Evolutionary conservation across 2,113 vertebrate genomes (phyloP), one percentile per base, ranked within the genome.

Genomic region (Cyprinodon brontotheroides): DNA sequence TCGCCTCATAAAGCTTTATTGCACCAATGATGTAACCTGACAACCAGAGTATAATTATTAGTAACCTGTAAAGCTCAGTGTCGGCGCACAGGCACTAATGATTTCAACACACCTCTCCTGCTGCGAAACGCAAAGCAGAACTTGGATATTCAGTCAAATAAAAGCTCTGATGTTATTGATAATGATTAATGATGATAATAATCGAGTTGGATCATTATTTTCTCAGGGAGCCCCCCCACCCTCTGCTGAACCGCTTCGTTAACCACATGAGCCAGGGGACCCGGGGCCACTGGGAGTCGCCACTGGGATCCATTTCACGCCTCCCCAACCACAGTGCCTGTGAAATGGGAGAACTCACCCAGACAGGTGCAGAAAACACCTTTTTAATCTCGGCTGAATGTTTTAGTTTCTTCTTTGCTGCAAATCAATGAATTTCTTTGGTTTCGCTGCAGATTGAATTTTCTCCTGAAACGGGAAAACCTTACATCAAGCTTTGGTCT

Each of bases 331-430:
- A 98, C 80, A 94, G 91, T 3, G 48, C 91, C 57, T 99, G 98
- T 48, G 98, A 99, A 87, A 96, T 96, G 94, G 98, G 98, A 59
- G 97, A 99, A 69, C 96, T 99, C 61, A 99, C 98, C 0, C 98
- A 99, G 93, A 98, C 97, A 93, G 98, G 98, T 99, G 47, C 38
- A 0, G 3, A 7, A 20, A 50, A 1, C 41, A 43, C 15, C 1
- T 29, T 2, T 39, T 37, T 15, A 39, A 9, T 60, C 7, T 70
- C 13, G 11, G 4, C 37, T 20, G 22, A 11, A 50, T 57, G 20
- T 57, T 15, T 57, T n/a, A 3, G 7, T 14, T 57, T 3, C 8
- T 3, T n/a, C 50, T 57, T 2, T 57, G 20, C 50, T 57, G 17
- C 17, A 9, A 20, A 9, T 57, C 50, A 3, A 53, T 53, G 2